Percentiles rank a stretch among this genome's conserved stretches.
These are phyloP conservation scores for Borostomias antarcticus DNA, from an alignment of 2,797 vertebrate species.

Conservation along the genomic window DNA sequence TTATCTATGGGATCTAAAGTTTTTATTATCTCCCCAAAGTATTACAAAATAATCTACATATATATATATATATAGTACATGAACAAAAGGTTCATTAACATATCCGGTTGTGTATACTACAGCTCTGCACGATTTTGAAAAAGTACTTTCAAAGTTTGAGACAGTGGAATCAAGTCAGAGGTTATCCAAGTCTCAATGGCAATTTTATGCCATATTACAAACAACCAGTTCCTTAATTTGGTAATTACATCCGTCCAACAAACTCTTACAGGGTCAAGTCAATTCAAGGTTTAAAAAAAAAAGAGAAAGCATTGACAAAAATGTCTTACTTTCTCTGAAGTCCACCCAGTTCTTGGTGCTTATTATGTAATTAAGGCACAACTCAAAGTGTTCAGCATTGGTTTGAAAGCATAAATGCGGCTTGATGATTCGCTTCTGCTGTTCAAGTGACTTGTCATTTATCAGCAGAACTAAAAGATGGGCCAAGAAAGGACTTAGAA, in stretches of 20 bases:
- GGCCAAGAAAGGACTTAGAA: slow-evolving; percentile 55
- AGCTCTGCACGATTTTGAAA: slow-evolving; percentile 27
- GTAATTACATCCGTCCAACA: slow-evolving; percentile 61
- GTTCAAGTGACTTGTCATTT: slow-evolving; percentile 65
- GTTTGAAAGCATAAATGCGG: slow-evolving; percentile 55
- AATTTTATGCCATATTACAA: slow-evolving; percentile 61
- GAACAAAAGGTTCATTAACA: slow-evolving; percentile 25
- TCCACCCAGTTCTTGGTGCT: slow-evolving; percentile 64
- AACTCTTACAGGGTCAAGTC: slow-evolving; percentile 55
- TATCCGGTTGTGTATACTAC: slow-evolving; percentile 10
- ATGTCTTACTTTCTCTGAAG: slow-evolving; percentile 62
- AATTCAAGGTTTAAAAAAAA: slow-evolving; percentile 39
- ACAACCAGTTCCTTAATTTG: slow-evolving; percentile 56
- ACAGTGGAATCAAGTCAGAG: slow-evolving; percentile 41
- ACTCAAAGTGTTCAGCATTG: slow-evolving; percentile 39
- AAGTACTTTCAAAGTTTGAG: slow-evolving; percentile 38
- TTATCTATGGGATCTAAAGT: slow-evolving; percentile 46
- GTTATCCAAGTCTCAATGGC: slow-evolving; percentile 35
- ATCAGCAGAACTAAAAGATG: slow-evolving; percentile 51
- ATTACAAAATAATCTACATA: neutral
- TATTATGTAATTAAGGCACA: slow-evolving; percentile 65
- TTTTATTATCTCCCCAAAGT: too few relatives aligned
- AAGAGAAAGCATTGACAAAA: slow-evolving; percentile 58
- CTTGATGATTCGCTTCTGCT: slow-evolving; percentile 57
- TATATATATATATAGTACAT: too few relatives aligned